These are phyloP conservation scores for Plagodis dolabraria DNA, from an alignment of 2,888 invertebrate species.

Conservation along the genomic window DNA sequence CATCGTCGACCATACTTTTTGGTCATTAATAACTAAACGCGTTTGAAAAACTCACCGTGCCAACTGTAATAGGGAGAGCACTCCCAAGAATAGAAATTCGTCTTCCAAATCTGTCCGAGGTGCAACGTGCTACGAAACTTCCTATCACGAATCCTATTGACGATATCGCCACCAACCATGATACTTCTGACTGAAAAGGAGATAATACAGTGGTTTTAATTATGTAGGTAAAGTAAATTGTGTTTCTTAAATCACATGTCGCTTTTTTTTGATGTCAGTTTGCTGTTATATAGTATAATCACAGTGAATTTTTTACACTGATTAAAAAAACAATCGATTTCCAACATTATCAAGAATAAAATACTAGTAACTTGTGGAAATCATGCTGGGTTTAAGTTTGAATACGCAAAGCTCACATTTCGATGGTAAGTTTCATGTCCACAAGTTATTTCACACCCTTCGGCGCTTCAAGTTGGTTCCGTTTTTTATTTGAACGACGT, in stretches of 20 bases:
- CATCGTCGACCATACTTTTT: neutral
- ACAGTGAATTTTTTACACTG: too few relatives aligned
- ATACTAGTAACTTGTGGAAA: too few relatives aligned
- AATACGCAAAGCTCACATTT: too few relatives aligned
- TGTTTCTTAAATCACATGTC: neutral
- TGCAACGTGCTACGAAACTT: slow-evolving; percentile 54
- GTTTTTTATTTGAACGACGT: too few relatives aligned
- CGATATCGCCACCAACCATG: slow-evolving; percentile 64
- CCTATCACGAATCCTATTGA: slow-evolving; percentile 63
- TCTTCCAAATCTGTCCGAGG: slow-evolving; percentile 62
- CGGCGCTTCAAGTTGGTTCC: too few relatives aligned
- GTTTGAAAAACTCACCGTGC: slow-evolving; percentile 51
- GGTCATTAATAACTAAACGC: neutral
- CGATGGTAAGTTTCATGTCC: too few relatives aligned
- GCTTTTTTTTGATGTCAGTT: neutral
- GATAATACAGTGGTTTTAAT: slow-evolving; percentile 18
- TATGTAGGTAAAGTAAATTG: too few relatives aligned
- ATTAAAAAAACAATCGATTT: too few relatives aligned
- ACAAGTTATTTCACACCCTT: too few relatives aligned
- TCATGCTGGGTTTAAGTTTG: too few relatives aligned
- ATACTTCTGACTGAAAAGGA: slow-evolving; percentile 53
- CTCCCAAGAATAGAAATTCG: slow-evolving; percentile 57
- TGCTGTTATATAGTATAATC: too few relatives aligned
- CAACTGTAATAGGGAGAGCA: slow-evolving; percentile 54
- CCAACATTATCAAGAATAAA: too few relatives aligned